Percentiles rank a stretch among this genome's conserved stretches.
These are phyloP conservation scores for Cydia amplana DNA, from an alignment of 1,140 invertebrate species.

Conservation along the genomic window DNA sequence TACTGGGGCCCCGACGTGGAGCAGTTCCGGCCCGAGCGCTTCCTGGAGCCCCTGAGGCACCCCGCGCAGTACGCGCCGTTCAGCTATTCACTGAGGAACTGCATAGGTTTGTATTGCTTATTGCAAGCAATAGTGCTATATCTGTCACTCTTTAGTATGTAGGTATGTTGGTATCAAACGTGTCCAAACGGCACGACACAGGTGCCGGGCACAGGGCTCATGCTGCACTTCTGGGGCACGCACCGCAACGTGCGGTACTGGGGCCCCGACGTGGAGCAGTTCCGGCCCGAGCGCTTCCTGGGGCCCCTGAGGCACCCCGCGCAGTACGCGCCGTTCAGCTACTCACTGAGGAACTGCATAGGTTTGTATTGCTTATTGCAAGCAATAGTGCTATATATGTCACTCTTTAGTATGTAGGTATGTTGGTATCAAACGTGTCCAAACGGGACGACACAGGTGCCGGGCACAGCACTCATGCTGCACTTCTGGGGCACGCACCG, in stretches of 20 bases:
- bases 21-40: conserved; percentile 84
- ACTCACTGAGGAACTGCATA: conserved; percentile 81
- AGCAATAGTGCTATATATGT: too few species aligned
- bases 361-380: conserved; percentile 54
- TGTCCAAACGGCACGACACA: conserved; percentile 36
- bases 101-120: conserved; percentile 68
- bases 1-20: conserved; percentile 81
- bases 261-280: conserved; percentile 81
- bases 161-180: too few species aligned
- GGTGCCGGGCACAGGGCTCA: too few species aligned
- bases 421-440: too few species aligned
- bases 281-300: conserved; percentile 84
- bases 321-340: conserved; percentile 81
- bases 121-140: too few species aligned
- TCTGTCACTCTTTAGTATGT: too few species aligned
- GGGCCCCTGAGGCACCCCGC: conserved; percentile 61
- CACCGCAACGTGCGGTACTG: conserved; percentile 54
- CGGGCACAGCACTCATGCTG: too few species aligned
- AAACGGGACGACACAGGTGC: conserved; percentile 37
- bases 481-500: too few species aligned
- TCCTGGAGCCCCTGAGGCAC: conserved; percentile 70
- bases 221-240: too few species aligned
- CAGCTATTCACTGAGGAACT: conserved; percentile 81
- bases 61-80: conserved; percentile 80
- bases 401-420: too few species aligned